phyloP scores from a whole-genome alignment of 2,888 invertebrate species.

The Rhamphomyia laevipes region DNA sequence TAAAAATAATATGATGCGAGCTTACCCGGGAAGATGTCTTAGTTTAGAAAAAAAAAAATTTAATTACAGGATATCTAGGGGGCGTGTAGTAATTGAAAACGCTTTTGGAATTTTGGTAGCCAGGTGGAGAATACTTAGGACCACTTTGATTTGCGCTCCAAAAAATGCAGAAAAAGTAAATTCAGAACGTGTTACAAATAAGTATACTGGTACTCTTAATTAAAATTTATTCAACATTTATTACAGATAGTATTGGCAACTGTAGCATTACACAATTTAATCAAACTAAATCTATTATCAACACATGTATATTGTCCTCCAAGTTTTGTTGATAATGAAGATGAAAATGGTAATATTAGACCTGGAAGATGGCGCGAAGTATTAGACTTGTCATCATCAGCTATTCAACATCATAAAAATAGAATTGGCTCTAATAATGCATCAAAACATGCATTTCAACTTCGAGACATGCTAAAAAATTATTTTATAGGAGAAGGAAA shows the following conservation, averaged over 20 bases:
- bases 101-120: constrained; percentile 14
- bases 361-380: background rate
- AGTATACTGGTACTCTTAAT: no score
- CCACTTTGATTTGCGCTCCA: background rate
- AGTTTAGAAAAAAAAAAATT: constrained; percentile 4
- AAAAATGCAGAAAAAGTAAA: background rate
- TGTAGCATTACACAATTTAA: background rate
- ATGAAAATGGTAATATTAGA: background rate
- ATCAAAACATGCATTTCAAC: background rate
- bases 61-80: constrained; percentile 12
- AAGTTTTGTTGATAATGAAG: constrained; percentile 1
- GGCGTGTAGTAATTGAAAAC: constrained; percentile 8
- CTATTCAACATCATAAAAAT: no score
- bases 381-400: no score
- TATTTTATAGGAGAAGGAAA: background rate
- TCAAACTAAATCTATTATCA: background rate
- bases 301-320: background rate
- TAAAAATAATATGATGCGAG: constrained; percentile 6
- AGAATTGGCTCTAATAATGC: background rate
- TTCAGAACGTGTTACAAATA: background rate
- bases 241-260: background rate
- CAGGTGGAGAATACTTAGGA: background rate
- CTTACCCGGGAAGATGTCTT: background rate
- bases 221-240: background rate
- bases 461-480: background rate